Evolutionary conservation across 1,140 invertebrate genomes (phyloP).

Genomic region (Panagrolaimus sp.): DNA sequence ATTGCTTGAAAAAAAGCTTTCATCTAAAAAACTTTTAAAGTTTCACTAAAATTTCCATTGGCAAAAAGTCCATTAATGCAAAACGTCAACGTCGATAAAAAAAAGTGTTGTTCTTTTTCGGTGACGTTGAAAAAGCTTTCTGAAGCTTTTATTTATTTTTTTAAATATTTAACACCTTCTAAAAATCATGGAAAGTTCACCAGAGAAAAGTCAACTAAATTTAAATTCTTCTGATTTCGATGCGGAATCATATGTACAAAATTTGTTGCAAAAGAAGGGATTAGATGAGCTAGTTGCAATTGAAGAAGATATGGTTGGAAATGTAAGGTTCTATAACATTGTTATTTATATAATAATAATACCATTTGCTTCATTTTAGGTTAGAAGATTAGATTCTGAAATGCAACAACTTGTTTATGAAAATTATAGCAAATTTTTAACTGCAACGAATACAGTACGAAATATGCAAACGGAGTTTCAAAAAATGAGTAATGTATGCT

Average conservation of each 20-base stretch:
- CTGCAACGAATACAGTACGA: slow-evolving; percentile 41
- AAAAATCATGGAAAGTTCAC: not conserved
- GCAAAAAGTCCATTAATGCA: too few species aligned
- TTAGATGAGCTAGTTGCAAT: slow-evolving; percentile 43
- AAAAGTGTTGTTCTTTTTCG: slow-evolving; percentile 1
- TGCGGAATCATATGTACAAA: slow-evolving; percentile 34
- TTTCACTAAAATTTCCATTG: too few species aligned
- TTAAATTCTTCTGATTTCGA: slow-evolving; percentile 44
- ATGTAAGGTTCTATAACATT: not conserved
- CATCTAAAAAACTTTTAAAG: too few species aligned
- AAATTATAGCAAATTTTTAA: slow-evolving; percentile 48
- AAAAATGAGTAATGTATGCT: slow-evolving; percentile 33
- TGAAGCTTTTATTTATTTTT: not conserved
- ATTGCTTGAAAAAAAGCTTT: too few species aligned
- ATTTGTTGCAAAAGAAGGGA: slow-evolving; percentile 37
- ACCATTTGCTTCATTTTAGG: not conserved
- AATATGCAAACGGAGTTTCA: slow-evolving; percentile 36
- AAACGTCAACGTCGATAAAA: too few species aligned
- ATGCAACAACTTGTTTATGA: slow-evolving; percentile 46
- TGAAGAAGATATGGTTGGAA: slow-evolving; percentile 43
- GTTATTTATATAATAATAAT: too few species aligned
- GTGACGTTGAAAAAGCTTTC: not conserved
- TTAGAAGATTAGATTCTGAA: slow-evolving; percentile 41
- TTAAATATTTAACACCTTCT: not conserved
- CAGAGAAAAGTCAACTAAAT: slow-evolving; percentile 21